Base-by-base conservation (phyloP, 2,797 vertebrate genomes). In the Sparus aurata region DNA sequence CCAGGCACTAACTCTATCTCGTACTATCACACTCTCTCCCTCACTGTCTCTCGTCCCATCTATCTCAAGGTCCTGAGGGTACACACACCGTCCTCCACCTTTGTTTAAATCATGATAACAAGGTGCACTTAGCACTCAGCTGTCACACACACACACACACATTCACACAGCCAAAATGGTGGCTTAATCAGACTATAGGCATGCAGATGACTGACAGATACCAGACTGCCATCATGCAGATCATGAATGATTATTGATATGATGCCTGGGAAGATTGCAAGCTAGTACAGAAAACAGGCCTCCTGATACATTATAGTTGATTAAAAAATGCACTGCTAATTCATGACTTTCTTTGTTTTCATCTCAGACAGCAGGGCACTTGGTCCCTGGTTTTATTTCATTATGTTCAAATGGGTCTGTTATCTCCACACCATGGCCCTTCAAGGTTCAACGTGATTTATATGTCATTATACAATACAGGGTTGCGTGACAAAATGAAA, bases 81-180 rank as follows among this genome's bases (percentile, higher is more conserved):
- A 46, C 75, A 49, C 80, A 75, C 79, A 20, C 65, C 71, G 74
- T 74, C 80, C 61, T 85, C 82, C 86, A 84, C 84, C 82, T 86
- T 85, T 85, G 87, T 87, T 92, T 87, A 87, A 87, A 90, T 89
- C 89, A 87, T 68, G 63, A 84, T 87, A 85, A 85, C 81, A 82
- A 83, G 73, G 73, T 80, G 85, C 82, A 72, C 73, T 86, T 83
- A 87, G 77, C 67, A 30, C 77, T 84, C 53, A 63, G 73, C 73
- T 76, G 80, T 83, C 85, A 63, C 78, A 50, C 75, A 41, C 66
- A 25, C 46, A 43, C 63, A 27, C 22, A 62, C 66, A 70, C 46
- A 59, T 58, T 27, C 45, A 63, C 49, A 34, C 25, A 53, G 49
- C 54, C 53, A 58, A 47, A 65, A 83, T 47, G 27, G 27, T 62